Base-by-base conservation (phyloP, 2,888 invertebrate species). In the Polyommatus icarus region DNA sequence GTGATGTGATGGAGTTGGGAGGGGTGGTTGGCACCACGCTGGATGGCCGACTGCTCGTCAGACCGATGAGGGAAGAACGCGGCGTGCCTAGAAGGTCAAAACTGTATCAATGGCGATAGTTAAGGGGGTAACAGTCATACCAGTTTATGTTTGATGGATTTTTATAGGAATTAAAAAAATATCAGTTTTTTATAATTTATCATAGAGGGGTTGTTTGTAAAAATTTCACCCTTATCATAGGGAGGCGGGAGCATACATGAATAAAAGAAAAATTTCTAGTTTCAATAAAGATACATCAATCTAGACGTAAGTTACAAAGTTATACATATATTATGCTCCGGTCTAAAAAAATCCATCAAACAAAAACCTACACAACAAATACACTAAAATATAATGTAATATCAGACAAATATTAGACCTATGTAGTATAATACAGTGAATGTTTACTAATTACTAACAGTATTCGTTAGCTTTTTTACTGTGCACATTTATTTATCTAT, bases 61-160 rank as follows among this genome's bases (percentile, higher is more conserved):
- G 91, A 78, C 97, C 97, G 85, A 98, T 97, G 80, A 98, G 92
- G 1, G 98, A 97, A 59, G 97, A 95, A 86, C 97, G 97, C 71
- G 97, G 97, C 54, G 97, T 95, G 84, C 97, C 98, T 97, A 87
- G n/a, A 40, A 40, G 29, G 24, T 61, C 10, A n/a, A 10, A 8
- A 3, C 59, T 59, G n/a, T 59, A 59, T 10, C 20, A 59, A 8
- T 20, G n/a, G 8, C 3, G 59, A 59, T 12, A 46, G 10, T 54
- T 18, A 54, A 54, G 54, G 54, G 18, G 15, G 54, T 18, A 54
- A 18, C 54, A 18, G 5, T 54, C 3, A 8, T 59, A 20, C 1
- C 57, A 59, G 57, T 59, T 59, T 61, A 20, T 20, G 10, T 61
- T 61, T 61, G 10, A 61, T 20, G 61, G 61, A 61, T 24, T 61